Evolutionary conservation across 2,797 vertebrate species (phyloP).

Genomic region (Aldrovandia affinis): DNA sequence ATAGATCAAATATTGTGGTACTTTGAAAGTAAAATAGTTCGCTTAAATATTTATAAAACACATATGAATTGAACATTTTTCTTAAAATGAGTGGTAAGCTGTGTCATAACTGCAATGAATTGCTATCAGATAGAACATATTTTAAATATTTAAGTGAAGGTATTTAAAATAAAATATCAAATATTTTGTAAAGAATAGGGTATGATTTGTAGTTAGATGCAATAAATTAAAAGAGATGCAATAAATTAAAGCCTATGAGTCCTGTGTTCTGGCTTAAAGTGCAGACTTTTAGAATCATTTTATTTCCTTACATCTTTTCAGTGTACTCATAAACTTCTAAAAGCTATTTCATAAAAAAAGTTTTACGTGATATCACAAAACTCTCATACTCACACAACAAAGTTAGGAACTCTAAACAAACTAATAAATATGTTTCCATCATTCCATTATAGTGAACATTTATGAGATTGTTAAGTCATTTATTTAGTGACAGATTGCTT

Average conservation of each 20-base stretch:
- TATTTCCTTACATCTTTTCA: too few species aligned
- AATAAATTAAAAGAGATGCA: too few species aligned
- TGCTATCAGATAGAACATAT: not conserved
- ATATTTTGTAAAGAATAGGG: too few species aligned
- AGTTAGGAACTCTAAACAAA: too few species aligned
- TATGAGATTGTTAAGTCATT: not conserved
- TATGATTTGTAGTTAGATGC: too few species aligned
- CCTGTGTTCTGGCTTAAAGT: not conserved
- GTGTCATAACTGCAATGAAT: not conserved
- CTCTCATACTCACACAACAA: too few species aligned
- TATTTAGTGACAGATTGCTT: not conserved
- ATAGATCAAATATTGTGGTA: not conserved
- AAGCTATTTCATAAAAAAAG: too few species aligned
- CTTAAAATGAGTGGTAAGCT: not conserved
- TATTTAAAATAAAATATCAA: too few species aligned
- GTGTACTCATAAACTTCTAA: too few species aligned
- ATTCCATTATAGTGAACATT: not conserved
- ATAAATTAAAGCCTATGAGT: not conserved
- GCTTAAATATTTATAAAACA: not conserved
- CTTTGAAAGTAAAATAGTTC: not conserved
- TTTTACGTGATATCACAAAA: too few species aligned
- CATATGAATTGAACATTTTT: not conserved
- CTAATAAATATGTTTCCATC: not conserved
- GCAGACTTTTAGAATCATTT: not conserved
- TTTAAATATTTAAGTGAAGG: not conserved